Conservation (phyloP, 1,140 invertebrate species). For the Monochamus saltuarius region DNA sequence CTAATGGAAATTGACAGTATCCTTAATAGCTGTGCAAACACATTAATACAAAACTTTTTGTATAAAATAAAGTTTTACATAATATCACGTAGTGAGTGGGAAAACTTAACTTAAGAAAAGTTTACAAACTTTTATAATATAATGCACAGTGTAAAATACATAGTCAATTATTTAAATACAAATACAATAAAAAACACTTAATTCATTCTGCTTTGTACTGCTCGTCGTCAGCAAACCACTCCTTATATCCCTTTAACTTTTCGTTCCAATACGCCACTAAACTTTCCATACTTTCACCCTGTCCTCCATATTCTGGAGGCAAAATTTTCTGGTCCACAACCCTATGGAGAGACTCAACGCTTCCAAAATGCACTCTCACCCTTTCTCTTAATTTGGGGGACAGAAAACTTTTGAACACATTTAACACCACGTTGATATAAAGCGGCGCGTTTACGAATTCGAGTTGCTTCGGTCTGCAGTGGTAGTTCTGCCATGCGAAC, state of each 20-base stretch:
- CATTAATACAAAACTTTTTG: no score
- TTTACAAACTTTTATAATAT: no score
- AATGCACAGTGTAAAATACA: no score
- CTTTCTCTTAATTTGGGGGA: slow-evolving; percentile 63
- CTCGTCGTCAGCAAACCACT: slow-evolving; percentile 61
- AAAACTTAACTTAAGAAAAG: no score
- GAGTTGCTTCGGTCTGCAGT: slow-evolving; percentile 65
- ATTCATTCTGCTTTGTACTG: slow-evolving; percentile 53
- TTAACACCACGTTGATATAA: slow-evolving; percentile 67
- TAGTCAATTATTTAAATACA: background rate
- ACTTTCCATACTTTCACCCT: slow-evolving; percentile 53
- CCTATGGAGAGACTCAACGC: slow-evolving; percentile 48
- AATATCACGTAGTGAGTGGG: no score
- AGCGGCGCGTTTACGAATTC: slow-evolving; percentile 70
- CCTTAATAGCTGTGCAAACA: no score
- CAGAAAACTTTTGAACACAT: slow-evolving; percentile 70
- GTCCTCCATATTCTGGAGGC: slow-evolving; percentile 61
- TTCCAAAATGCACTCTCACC: slow-evolving; percentile 55
- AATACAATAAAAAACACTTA: background rate
- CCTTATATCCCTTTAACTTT: slow-evolving; percentile 51
- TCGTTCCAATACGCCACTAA: slow-evolving; percentile 60
- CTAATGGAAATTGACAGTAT: no score
- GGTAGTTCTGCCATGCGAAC: slow-evolving; percentile 68
- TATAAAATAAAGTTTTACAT: no score
- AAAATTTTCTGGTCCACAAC: slow-evolving; percentile 54